Evolutionary conservation across 2,113 vertebrate species (phyloP).

Genomic region (Geothlypis trichas): DNA sequence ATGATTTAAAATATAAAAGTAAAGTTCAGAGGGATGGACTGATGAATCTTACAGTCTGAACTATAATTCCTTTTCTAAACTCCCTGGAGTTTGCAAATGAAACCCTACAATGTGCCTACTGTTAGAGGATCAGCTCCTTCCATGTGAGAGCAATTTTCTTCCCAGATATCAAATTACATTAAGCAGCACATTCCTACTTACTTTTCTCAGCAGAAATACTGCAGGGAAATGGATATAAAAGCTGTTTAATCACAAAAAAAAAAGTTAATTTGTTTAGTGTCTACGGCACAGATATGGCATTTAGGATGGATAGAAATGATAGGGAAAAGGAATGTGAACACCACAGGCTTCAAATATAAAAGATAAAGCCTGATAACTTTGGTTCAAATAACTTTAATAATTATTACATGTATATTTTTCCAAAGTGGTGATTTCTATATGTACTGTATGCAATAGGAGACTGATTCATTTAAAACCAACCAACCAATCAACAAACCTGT

Average conservation of each 20-base stretch:
- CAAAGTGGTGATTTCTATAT: slow-evolving; percentile 1
- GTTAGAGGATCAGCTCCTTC: background rate
- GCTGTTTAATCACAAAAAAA: background rate
- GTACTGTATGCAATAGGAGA: slow-evolving; percentile 41
- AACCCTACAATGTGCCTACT: slow-evolving; percentile 39
- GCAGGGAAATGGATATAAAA: slow-evolving; percentile 3
- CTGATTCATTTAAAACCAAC: slow-evolving; percentile 31
- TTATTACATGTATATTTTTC: slow-evolving; percentile 54
- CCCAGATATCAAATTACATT: background rate
- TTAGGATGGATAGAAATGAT: background rate
- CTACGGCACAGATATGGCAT: background rate
- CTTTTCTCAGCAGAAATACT: slow-evolving; percentile 18
- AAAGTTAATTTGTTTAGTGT: background rate
- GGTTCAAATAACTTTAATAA: slow-evolving; percentile 76
- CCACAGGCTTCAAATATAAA: slow-evolving; percentile 59
- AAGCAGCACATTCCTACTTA: slow-evolving; percentile 21
- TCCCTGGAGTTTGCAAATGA: background rate
- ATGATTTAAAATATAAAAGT: slow-evolving; percentile 27
- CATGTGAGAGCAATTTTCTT: background rate
- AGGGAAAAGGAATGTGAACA: slow-evolving; percentile 52
- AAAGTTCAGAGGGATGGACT: slow-evolving; percentile 19
- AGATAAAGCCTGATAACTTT: slow-evolving; percentile 70
- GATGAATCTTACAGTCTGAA: background rate
- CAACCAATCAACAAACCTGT: background rate
- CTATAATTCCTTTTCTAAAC: background rate